Percentiles rank a stretch among this genome's conserved stretches.
Conservation (phyloP, 1,140 invertebrate genomes). For the Procambarus virginalis region DNA sequence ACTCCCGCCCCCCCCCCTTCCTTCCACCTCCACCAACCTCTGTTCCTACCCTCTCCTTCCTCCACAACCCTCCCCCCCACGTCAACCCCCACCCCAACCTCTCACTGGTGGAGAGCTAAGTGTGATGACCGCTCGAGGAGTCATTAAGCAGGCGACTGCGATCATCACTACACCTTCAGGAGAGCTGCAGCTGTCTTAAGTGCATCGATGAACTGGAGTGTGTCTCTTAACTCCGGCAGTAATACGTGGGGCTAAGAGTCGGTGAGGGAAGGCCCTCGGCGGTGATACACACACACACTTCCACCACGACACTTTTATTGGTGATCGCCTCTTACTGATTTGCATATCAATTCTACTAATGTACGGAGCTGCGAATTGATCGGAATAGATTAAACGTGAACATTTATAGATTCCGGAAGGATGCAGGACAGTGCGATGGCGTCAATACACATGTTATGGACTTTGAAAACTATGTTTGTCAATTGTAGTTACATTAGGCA, state of each 20-base stretch:
- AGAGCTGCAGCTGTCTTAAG: conserved; percentile 12
- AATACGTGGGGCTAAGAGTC: conserved; percentile 3
- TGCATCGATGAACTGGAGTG: conserved; percentile 37
- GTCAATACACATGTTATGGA: too few relatives aligned
- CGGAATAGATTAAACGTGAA: conserved; percentile 46
- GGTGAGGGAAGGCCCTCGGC: not conserved
- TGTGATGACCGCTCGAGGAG: conserved; percentile 33
- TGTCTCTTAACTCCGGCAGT: conserved; percentile 23
- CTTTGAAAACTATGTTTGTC: too few relatives aligned
- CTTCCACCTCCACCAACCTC: not conserved
- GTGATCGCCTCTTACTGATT: conserved; percentile 21
- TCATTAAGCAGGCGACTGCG: conserved; percentile 3
- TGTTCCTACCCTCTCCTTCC: not conserved
- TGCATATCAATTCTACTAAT: conserved; percentile 56
- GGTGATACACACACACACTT: not conserved
- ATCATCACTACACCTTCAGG: not conserved
- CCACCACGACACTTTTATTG: conserved; percentile 21
- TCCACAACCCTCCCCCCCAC: not conserved
- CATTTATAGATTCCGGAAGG: conserved; percentile 2
- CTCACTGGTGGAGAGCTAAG: not conserved
- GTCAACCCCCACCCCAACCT: not conserved
- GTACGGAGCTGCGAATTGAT: conserved; percentile 23
- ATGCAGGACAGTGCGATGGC: not conserved
- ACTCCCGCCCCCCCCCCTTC: not conserved
- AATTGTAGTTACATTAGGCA: too few relatives aligned